Evolutionary conservation across 2,113 vertebrate genomes (phyloP), one percentile per base, ranked within the genome.

Genomic region (Stomatorhinus ivindoensis): DNA sequence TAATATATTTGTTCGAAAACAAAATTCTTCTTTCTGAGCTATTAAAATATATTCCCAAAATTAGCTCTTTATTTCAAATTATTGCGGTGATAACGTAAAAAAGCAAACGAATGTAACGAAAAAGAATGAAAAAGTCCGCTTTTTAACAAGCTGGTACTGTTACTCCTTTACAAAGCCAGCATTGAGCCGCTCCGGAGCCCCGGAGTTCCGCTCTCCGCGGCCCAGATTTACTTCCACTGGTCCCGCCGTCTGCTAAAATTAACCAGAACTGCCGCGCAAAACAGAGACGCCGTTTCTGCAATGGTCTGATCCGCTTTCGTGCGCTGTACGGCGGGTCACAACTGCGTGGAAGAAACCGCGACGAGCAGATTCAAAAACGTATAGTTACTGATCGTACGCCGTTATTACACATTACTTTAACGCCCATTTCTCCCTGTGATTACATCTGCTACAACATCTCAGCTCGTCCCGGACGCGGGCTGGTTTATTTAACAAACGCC

Each of bases 161-260:
- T 86, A 69, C 50, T 48, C n/a, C 31, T 39, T 8, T n/a, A 89
- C 89, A 89, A 89, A 69, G 89, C 83, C 2, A 19, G 51, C 55
- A 89, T 89, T 89, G 50, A 51, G 50, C 50, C 50, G 50, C 87
- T 69, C 35, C 46, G 27, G 50, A 61, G 19, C 73, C 11, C 31
- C 69, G 31, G 7, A 15, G 31, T 17, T 35, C 69, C 69, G 31
- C 17, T 80, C 17, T 3, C 73, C 35, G 13, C 31, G 73, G 31
- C 31, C 31, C 73, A 39, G 13, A 73, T 27, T 13, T 11, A 73
- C 65, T 73, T 35, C 65, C n/a, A 69, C 15, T 15, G 1, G 15
- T 80, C 31, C 73, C 4, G 31, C 73, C 35, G 35, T 80, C 73
- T 6, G 73, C 35, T 80, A 39, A 42, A 35, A 39, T 76, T 65